Evolutionary conservation across 2,113 vertebrate species (phyloP).

Genomic region (Oryctolagus cuniculus): mOryCun1.1 NC_091435.1:6261501-6262000

Average conservation of each 20-base stretch:
- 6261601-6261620: too few species aligned
- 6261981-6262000: conserved; percentile 60
- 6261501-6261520: not conserved
- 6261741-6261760: not conserved
- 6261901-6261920: not conserved
- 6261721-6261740: not conserved
- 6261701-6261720: not conserved
- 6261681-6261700: not conserved
- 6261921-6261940: not conserved
- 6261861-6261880: accelerated
- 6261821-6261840: too few species aligned
- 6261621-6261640: accelerated
- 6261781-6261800: not conserved
- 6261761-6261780: too few species aligned
- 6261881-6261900: not conserved
- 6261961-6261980: conserved; percentile 23
- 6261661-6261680: not conserved
- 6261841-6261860: too few species aligned
- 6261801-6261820: not conserved
- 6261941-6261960: not conserved
- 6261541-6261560: not conserved
- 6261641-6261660: accelerated
- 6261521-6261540: not conserved
- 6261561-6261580: not conserved
- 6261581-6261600: not conserved